These are phyloP conservation scores for Fundulus diaphanus DNA, from an alignment of 2,797 vertebrate genomes.

Conservation along the genomic window DNA sequence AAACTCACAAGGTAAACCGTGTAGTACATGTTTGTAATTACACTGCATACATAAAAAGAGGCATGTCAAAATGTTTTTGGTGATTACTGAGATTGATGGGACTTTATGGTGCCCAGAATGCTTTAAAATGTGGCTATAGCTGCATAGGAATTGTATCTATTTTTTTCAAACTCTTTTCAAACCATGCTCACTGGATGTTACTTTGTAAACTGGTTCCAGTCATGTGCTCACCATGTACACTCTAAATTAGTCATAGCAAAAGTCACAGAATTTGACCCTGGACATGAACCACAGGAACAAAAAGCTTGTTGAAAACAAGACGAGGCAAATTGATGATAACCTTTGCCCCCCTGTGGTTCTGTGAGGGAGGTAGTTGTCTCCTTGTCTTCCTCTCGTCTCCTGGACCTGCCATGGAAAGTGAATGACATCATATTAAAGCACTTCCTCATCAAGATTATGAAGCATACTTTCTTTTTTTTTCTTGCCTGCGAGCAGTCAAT, in stretches of 20 bases:
- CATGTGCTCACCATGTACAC: conserved; percentile 18
- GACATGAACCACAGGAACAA: conserved; percentile 43
- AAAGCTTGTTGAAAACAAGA: conserved; percentile 56
- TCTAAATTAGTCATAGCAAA: conserved; percentile 20
- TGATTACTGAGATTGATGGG: conserved; percentile 11
- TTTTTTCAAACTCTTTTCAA: conserved; percentile 5
- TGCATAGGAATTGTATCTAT: conserved; percentile 42
- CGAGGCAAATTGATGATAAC: conserved; percentile 61
- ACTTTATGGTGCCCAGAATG: conserved; percentile 6
- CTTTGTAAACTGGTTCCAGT: conserved; percentile 26
- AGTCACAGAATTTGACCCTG: conserved; percentile 56
- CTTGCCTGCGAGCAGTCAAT: conserved; percentile 81
- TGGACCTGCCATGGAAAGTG: conserved; percentile 69
- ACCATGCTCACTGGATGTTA: conserved; percentile 3
- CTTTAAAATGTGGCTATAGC: conserved; percentile 28
- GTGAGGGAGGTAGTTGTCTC: conserved; percentile 24
- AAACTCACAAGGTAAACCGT: conserved; percentile 16
- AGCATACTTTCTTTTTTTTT: conserved; percentile 66
- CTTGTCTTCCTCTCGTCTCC: conserved; percentile 43
- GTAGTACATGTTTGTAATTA: conserved; percentile 5
- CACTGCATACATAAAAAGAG: conserved; percentile 2
- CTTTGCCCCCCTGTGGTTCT: conserved; percentile 46
- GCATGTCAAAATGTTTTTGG: background rate
- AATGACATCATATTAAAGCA: conserved; percentile 80
- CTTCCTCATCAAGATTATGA: conserved; percentile 79